Evolutionary conservation across 2,888 invertebrate genomes (phyloP), one percentile per base, ranked within the genome.

Genomic region (Alviniconcha strummeri): DNA sequence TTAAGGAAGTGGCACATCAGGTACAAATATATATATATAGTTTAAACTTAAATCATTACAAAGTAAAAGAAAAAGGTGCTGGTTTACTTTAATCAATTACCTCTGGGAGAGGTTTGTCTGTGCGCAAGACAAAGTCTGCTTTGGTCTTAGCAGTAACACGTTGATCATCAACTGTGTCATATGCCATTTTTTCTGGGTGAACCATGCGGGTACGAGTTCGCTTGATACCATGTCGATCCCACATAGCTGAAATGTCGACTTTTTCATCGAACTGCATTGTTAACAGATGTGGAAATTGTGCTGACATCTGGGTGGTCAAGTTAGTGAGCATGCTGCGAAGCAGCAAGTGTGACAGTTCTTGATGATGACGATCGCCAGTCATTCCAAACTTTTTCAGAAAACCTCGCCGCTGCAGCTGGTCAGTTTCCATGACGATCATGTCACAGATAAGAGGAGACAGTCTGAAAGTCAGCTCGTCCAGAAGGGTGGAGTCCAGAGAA

Each of bases 171-270:
- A 86, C 86, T 5, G 15, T 81, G 36, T 81, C 75, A 80, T 36
- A 85, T 8, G n/a, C 13, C 55, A 52, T 19, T n/a, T 57, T 13
- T 67, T 84, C 82, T 52, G 84, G 84, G 15, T 84, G 83, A n/a
- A 72, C 60, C 36, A 72, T 76, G 36, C 52, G 80, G 2, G 52
- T 79, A 17, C 80, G 76, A 81, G 71, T 84, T 17, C 88, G 84
- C 52, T 87, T 84, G 67, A 90, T 86, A 11, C 91, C 91, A 88
- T 90, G 83, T 60, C 92, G 85, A 67, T 89, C 88, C 98, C 98
- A 98, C 93, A 96, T 97, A 56, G 97, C 96, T 94, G 97, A 97
- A 89, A 97, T 95, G 52, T 97, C 95, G 5, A 98, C 97, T 86
- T 96, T 95, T 90, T 95, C 95, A 93, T 98, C 97, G 64, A 96